Base-by-base conservation (phyloP, 2,797 vertebrate genomes). In the Moxostoma hubbsi region DNA sequence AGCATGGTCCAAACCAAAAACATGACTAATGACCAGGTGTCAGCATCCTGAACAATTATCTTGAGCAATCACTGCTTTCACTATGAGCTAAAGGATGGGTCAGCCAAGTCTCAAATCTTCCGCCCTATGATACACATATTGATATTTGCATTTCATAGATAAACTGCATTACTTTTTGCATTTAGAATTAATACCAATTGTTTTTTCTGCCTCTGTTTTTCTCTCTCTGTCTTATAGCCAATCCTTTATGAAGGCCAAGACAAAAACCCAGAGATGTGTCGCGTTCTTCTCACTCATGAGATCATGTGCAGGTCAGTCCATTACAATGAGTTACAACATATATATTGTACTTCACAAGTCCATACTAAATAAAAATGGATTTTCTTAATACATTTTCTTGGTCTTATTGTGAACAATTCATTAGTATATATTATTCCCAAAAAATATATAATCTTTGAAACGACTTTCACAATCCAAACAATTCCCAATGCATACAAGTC, bases 211-310 rank as follows among this genome's bases (percentile, higher is more conserved):
- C 55, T 64, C 43, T 4, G 47, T 73, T 64, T 76, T 4, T 61
- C 43, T 64, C 16, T 58, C 10, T 67, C n/a, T 61, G 10, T 51
- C 43, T 71, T 49, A 79, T 49, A 97, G 96, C 88, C 96, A 5
- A 97, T 97, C 89, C 93, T 96, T 83, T 97, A 97, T 11, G 96
- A 97, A 85, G 96, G 96, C 9, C 96, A 97, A 86, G 96, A 97
- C 92, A 97, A 97, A 87, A 97, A 97, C 88, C 96, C 96, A 0
- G 96, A 97, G 91, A 97, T 97, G 96, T 97, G 96, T 24, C 95
- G 96, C 0, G 96, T 97, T 80, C 93, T 97, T 24, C 96, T 97
- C 85, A 97, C 96, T 54, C 96, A 97, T 2, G 96, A 97, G 91
- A 97, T 97, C 92, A 97, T 97, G 96, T 97, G 96, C 96, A 97